Percentiles rank a stretch among this genome's conserved stretches.
phyloP scores from a whole-genome alignment of 2,888 invertebrate genomes.

The Acleris holmiana region DNA sequence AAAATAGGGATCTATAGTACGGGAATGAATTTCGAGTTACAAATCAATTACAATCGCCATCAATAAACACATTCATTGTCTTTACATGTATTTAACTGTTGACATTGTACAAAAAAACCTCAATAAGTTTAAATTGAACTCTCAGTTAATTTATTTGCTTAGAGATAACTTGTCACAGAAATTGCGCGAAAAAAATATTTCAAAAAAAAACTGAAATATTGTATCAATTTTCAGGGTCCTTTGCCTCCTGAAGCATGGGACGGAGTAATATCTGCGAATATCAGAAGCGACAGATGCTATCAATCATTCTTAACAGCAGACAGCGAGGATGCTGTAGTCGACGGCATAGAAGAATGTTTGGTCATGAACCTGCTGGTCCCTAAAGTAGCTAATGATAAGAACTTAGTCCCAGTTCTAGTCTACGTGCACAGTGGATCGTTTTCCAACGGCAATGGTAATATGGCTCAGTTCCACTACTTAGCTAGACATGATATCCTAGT shows the following conservation, averaged over 20 bases:
- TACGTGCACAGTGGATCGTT: constrained; percentile 76
- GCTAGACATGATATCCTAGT: constrained; percentile 87
- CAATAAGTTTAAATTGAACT: too few species aligned
- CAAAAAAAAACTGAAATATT: too few species aligned
- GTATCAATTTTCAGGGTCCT: constrained; percentile 62
- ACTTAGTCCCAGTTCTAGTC: constrained; percentile 68
- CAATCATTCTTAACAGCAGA: constrained; percentile 64
- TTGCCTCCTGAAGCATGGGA: constrained; percentile 66
- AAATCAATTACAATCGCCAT: too few species aligned
- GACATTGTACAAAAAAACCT: too few species aligned
- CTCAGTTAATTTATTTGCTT: too few species aligned
- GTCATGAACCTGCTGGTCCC: constrained; percentile 65
- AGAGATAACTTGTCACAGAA: too few species aligned
- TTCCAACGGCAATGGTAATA: constrained; percentile 68
- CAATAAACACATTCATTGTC: too few species aligned
- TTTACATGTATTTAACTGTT: too few species aligned
- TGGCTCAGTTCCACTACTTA: constrained; percentile 83
- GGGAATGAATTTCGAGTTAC: too few species aligned
- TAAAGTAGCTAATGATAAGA: constrained; percentile 57
- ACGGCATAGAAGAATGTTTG: constrained; percentile 70
- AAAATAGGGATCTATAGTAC: too few species aligned
- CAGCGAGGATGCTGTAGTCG: constrained; percentile 53
- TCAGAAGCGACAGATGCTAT: constrained; percentile 55
- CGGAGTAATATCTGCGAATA: constrained; percentile 53
- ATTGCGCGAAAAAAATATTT: too few species aligned